Evolutionary conservation across 2,797 vertebrate genomes (phyloP).

Genomic region (Morelia viridis): DNA sequence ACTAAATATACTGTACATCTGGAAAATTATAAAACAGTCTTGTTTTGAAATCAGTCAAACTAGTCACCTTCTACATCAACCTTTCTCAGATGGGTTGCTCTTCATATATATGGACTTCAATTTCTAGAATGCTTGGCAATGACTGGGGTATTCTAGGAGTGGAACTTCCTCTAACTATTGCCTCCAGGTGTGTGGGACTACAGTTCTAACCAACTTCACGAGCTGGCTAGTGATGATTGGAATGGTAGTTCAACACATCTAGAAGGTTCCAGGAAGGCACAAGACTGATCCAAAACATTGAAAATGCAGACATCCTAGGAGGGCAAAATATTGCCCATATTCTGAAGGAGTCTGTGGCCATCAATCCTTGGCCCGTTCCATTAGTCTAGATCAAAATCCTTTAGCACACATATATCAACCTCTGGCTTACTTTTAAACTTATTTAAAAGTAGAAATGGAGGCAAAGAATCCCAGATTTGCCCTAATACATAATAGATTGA

Average conservation of each 20-base stretch:
- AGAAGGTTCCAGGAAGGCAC: neutral
- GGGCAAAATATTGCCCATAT: neutral
- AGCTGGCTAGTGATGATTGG: neutral
- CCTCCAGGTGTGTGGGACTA: neutral
- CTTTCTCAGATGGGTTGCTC: neutral
- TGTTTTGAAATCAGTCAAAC: neutral
- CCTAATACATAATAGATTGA: too few relatives aligned
- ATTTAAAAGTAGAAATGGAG: too few relatives aligned
- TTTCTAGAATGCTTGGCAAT: neutral
- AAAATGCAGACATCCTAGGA: neutral
- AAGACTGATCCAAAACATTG: neutral
- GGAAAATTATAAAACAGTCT: neutral
- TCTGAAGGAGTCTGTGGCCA: neutral
- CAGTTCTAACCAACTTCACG: neutral
- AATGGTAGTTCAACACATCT: neutral
- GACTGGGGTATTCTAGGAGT: neutral
- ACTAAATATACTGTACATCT: neutral
- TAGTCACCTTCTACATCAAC: neutral
- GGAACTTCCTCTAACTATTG: neutral
- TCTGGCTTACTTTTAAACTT: neutral
- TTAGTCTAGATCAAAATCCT: neutral
- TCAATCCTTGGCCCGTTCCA: neutral
- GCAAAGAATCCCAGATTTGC: too few relatives aligned
- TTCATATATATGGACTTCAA: neutral
- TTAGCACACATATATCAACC: neutral